Conservation (phyloP, 2,888 invertebrate species). For the Quadroppia sp. region DNA sequence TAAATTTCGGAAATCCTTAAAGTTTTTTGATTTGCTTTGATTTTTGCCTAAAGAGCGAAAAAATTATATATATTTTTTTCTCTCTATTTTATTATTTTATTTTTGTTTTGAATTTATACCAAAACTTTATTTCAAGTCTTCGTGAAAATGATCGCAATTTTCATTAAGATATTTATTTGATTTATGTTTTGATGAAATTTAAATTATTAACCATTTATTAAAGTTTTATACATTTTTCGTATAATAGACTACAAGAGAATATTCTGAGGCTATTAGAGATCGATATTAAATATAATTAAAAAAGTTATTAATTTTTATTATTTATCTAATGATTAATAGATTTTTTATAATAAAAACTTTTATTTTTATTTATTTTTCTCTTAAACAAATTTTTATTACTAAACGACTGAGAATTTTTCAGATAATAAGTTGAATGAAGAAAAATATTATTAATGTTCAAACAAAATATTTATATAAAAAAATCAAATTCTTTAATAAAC, state of each 20-base stretch:
- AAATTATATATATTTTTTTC: background rate
- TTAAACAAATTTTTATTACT: slow-evolving; percentile 28
- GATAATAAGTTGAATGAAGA: slow-evolving; percentile 13
- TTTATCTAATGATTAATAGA: background rate
- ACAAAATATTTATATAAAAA: background rate
- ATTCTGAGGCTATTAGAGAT: background rate
- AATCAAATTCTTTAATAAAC: background rate
- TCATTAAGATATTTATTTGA: slow-evolving; percentile 30
- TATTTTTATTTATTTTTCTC: background rate
- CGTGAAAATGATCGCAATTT: slow-evolving; percentile 21
- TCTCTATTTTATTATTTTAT: background rate
- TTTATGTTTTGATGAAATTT: background rate
- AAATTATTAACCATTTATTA: slow-evolving; percentile 20
- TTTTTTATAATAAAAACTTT: background rate
- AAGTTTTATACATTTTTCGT: background rate
- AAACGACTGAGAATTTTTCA: slow-evolving; percentile 15
- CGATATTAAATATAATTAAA: background rate
- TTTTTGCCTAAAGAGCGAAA: slow-evolving; percentile 17
- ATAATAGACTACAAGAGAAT: slow-evolving; percentile 5
- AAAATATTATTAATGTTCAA: background rate
- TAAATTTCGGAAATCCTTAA: background rate
- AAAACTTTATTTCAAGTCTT: slow-evolving; percentile 4
- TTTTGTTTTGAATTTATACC: background rate
- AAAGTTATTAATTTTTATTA: slow-evolving; percentile 22
- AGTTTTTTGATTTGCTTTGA: background rate